Evolutionary conservation across 1,140 invertebrate genomes (phyloP).

Genomic region (Hyposmocoma kahamanoa): DNA sequence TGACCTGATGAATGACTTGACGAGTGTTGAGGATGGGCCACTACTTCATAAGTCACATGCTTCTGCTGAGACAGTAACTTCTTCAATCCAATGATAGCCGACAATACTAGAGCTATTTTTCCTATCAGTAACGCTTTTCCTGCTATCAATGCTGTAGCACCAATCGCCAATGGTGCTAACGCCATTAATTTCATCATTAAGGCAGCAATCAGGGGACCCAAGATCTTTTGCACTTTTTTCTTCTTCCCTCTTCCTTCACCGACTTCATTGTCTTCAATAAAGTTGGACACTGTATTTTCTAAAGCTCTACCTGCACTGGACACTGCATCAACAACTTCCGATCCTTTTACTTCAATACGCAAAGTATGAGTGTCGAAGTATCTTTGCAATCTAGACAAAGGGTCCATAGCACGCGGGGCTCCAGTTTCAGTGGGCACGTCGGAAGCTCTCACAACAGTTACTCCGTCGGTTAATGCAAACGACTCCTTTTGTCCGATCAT

Average conservation of each 20-base stretch:
- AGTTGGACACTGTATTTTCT: constrained; percentile 80
- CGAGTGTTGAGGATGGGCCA: constrained; percentile 82
- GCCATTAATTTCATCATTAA: constrained; percentile 86
- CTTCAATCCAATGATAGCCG: constrained; percentile 87
- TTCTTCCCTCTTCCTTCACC: constrained; percentile 85
- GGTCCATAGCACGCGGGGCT: constrained; percentile 81
- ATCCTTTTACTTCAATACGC: constrained; percentile 88
- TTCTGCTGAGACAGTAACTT: constrained; percentile 84
- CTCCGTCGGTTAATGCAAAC: constrained; percentile 84
- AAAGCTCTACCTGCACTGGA: constrained; percentile 84
- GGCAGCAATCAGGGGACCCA: constrained; percentile 84
- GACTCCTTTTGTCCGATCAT: constrained; percentile 84
- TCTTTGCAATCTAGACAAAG: constrained; percentile 80
- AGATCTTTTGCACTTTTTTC: constrained; percentile 85
- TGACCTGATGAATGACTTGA: constrained; percentile 79
- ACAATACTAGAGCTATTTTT: constrained; percentile 87
- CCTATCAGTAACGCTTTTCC: constrained; percentile 89
- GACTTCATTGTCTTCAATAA: constrained; percentile 73
- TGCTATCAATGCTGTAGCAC: constrained; percentile 86
- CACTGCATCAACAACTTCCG: constrained; percentile 86
- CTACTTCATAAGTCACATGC: constrained; percentile 89
- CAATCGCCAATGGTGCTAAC: constrained; percentile 83
- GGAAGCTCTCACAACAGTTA: constrained; percentile 84
- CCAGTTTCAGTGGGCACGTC: constrained; percentile 78
- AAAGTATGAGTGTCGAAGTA: constrained; percentile 86